Percentiles rank a stretch among this genome's conserved stretches.
Evolutionary conservation across 2,113 vertebrate genomes (phyloP).

Genomic region (Reinhardtius hippoglossoides): DNA sequence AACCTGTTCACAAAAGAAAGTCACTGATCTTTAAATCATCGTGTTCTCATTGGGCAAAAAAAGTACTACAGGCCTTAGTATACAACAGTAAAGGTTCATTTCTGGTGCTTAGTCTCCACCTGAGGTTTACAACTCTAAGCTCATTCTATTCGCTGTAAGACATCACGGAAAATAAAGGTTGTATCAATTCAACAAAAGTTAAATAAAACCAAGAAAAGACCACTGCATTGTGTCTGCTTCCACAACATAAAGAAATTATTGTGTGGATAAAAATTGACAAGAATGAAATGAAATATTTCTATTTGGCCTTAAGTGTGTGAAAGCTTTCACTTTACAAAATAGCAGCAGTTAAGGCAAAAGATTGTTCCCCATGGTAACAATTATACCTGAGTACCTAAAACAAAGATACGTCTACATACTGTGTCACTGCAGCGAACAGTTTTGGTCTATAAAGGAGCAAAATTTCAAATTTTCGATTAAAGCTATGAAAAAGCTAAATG

Average conservation of each 20-base stretch:
- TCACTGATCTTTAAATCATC: slow-evolving; percentile 45
- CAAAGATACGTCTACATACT: slow-evolving; percentile 40
- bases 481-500: slow-evolving; percentile 35
- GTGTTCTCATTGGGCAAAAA: slow-evolving; percentile 56
- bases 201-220: neutral
- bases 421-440: slow-evolving; percentile 32
- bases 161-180: slow-evolving; percentile 21
- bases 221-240: slow-evolving; percentile 24
- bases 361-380: slow-evolving; percentile 70
- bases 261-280: slow-evolving; percentile 24
- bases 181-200: slow-evolving; percentile 19
- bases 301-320: slow-evolving; percentile 60
- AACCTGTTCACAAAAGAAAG: slow-evolving; percentile 49
- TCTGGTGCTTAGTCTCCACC: slow-evolving; percentile 44
- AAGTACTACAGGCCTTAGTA: slow-evolving; percentile 47
- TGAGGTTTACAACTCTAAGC: slow-evolving; percentile 42
- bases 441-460: slow-evolving; percentile 58
- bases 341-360: slow-evolving; percentile 78
- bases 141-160: slow-evolving; percentile 30
- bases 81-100: slow-evolving; percentile 53
- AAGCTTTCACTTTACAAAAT: too few relatives aligned
- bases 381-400: slow-evolving; percentile 76
- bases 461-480: slow-evolving; percentile 32
- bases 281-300: neutral
- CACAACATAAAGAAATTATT: slow-evolving; percentile 18